Percentiles rank a stretch among this genome's conserved stretches.
Conservation (phyloP, 2,113 vertebrate species). For the Typhlomys cinereus region DNA sequence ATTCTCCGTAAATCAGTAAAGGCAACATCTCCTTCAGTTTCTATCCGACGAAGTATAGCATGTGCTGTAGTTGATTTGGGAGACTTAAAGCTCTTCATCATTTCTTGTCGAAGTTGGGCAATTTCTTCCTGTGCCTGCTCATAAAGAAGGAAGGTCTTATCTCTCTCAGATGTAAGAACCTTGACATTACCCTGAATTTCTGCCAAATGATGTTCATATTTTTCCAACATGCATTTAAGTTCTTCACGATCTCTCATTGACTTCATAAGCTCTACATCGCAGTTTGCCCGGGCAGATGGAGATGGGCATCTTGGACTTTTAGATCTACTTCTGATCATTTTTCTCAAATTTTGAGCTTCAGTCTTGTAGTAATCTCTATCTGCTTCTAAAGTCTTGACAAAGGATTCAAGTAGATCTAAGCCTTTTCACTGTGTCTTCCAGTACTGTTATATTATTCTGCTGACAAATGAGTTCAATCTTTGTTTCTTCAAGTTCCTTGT, state of each 20-base stretch:
- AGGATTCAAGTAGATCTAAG: constrained; percentile 77
- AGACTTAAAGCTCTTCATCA: constrained; percentile 82
- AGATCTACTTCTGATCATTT: constrained; percentile 80
- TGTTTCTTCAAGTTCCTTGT: constrained; percentile 82
- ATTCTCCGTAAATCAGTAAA: constrained; percentile 85
- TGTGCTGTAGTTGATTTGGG: constrained; percentile 83
- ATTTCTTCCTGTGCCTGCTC: constrained; percentile 88
- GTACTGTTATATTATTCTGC: no score
- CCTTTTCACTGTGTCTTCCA: no score
- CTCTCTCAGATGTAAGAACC: constrained; percentile 88
- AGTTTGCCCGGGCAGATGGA: constrained; percentile 80
- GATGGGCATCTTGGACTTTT: constrained; percentile 78
- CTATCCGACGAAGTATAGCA: constrained; percentile 83
- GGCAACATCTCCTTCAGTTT: constrained; percentile 86
- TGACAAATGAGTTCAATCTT: no score
- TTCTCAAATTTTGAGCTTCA: constrained; percentile 82
- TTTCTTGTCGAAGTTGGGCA: constrained; percentile 82
- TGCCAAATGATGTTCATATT: constrained; percentile 84
- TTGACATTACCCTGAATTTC: constrained; percentile 89
- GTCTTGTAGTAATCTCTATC: constrained; percentile 82
- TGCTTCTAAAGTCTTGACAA: constrained; percentile 82
- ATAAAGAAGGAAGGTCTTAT: constrained; percentile 85
- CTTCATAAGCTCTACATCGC: constrained; percentile 85
- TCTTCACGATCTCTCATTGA: constrained; percentile 85
- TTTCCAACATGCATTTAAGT: constrained; percentile 85